Base-by-base conservation (phyloP, 2,113 vertebrate genomes). In the Stomatorhinus ivindoensis region DNA sequence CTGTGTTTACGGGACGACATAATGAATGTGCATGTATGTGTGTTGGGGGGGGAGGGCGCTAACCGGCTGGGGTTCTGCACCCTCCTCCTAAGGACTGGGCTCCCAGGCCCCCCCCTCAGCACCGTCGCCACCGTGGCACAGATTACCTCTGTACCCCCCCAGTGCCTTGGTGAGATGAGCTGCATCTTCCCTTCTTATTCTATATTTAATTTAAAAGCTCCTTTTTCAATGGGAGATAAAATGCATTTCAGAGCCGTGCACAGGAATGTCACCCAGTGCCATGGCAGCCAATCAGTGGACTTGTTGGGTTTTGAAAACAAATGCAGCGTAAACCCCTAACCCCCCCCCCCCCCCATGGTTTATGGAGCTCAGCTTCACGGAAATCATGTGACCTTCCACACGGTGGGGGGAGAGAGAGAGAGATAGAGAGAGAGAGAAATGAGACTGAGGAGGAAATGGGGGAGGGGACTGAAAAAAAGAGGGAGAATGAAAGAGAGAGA, bases 381-480 rank as follows among this genome's bases (percentile, higher is more conserved):
- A 96, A 96, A 95, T 95, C 95, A 96, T 95, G 94, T 96, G 95
- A 96, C 94, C 96, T 96, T 95, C 95, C 94, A 95, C 93, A 92
- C n/a, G 11, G 42, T 69, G 58, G 13, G 11, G 76, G 90, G 90
- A 73, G 90, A 27, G 84, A 35, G 88, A 76, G 69, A 46, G 88
- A 73, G 91, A 46, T 53, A 90, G 88, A 80, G 89, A 51, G 89
- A 89, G 89, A 48, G 90, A 90, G 92, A 90, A 90, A 91, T 87
- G 89, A 90, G 89, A 50, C 10, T 17, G 53, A 48, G 50, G 69
- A 84, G 82, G 89, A 89, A 87, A 90, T 91, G 83, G 91, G 88
- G 89, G 84, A 89, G 89, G 88, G 55, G 80, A 82, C 46, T 46
- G 85, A 90, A 69, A 86, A 89, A 73, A 84, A 86, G 58, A 39